Conservation (phyloP, 2,113 vertebrate species). For the Camelus bactrianus region DNA sequence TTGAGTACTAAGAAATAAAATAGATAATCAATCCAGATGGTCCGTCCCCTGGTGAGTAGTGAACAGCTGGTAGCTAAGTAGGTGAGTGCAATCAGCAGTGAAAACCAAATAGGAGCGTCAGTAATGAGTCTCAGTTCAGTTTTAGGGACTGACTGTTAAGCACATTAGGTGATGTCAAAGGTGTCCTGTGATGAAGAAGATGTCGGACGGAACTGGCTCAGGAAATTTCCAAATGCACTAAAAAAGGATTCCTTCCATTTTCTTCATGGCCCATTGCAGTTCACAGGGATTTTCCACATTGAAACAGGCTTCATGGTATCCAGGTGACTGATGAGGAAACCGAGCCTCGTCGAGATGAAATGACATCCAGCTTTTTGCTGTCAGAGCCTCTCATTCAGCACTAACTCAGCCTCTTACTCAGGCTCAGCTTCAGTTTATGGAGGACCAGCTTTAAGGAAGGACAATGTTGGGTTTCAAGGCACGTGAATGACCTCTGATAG, state of each 20-base stretch:
- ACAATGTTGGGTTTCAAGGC: no score
- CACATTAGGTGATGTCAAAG: conserved; percentile 34
- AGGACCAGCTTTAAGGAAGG: fast-evolving
- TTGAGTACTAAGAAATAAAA: background rate
- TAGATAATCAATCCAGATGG: background rate
- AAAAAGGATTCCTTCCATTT: background rate
- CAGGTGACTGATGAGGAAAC: background rate
- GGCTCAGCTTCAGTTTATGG: no score
- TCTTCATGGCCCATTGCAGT: fast-evolving
- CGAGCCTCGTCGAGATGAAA: background rate
- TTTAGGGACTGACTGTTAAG: conserved; percentile 1
- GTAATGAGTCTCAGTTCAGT: background rate
- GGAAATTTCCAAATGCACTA: background rate
- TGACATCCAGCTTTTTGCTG: background rate
- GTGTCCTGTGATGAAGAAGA: background rate
- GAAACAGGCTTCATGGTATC: background rate
- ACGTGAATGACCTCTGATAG: fast-evolving
- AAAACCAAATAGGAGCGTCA: background rate
- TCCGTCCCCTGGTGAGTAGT: background rate
- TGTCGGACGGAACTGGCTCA: background rate
- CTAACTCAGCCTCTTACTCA: background rate
- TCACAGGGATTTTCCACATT: background rate
- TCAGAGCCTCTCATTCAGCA: background rate
- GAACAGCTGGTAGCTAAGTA: background rate
- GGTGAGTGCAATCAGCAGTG: no score